These are phyloP conservation scores for Drosophila trapezifrons DNA, from an alignment of 1,140 invertebrate species.

Conservation along the genomic window DNA sequence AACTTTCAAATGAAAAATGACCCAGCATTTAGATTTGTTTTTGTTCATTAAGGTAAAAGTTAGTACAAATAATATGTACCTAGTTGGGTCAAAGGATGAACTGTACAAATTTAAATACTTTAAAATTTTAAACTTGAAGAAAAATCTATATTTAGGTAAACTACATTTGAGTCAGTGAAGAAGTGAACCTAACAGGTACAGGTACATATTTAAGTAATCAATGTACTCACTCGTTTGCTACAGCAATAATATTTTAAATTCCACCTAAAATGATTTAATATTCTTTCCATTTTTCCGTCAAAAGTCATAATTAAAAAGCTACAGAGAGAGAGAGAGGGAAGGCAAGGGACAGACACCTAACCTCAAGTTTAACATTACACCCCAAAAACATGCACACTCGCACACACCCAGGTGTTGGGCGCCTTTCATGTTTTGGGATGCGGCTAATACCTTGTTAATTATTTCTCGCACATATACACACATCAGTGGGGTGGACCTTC, in stretches of 20 bases:
- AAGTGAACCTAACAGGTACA: not conserved
- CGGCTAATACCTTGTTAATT: constrained; percentile 49
- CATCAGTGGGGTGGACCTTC: constrained; percentile 15
- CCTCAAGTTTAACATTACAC: constrained; percentile 27
- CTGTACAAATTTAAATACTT: too few relatives aligned
- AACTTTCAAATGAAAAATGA: constrained; percentile 8
- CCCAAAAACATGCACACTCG: constrained; percentile 16
- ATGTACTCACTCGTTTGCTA: not conserved
- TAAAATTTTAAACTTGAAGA: too few relatives aligned
- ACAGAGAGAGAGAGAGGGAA: not conserved
- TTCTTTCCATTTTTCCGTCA: not conserved
- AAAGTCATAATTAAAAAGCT: not conserved
- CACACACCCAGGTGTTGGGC: constrained; percentile 4
- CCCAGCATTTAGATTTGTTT: not conserved
- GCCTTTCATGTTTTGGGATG: constrained; percentile 18
- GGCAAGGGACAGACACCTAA: constrained; percentile 5
- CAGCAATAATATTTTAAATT: not conserved
- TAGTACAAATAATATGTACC: too few relatives aligned
- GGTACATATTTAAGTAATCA: not conserved
- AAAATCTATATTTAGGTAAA: not conserved
- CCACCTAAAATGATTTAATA: constrained; percentile 3
- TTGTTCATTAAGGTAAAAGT: too few relatives aligned
- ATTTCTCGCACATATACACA: constrained; percentile 33
- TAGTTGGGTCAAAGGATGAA: too few relatives aligned
- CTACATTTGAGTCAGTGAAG: too few relatives aligned